Conservation (phyloP, 2,113 vertebrate species). For the Scytalopus superciliaris region DNA sequence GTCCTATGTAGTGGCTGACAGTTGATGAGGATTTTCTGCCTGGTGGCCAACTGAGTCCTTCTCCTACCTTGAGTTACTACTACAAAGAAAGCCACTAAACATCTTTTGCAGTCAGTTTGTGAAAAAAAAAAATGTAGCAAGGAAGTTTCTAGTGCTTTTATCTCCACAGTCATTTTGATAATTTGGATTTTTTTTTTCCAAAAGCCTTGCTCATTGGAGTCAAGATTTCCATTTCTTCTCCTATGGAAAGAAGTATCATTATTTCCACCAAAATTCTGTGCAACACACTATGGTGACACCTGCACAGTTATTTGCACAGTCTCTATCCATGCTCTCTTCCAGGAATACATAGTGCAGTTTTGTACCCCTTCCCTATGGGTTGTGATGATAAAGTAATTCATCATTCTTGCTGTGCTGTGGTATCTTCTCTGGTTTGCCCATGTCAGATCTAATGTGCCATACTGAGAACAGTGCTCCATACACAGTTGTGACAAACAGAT, state of each 20-base stretch:
- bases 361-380: background rate
- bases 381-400: background rate
- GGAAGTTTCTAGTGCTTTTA: background rate
- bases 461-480: background rate
- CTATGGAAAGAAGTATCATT: accelerated
- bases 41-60: background rate
- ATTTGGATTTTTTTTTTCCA: background rate
- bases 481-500: accelerated
- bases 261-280: background rate
- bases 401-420: background rate
- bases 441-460: background rate
- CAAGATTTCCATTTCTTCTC: background rate
- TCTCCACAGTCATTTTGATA: background rate
- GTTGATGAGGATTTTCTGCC: background rate
- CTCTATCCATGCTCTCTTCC: background rate
- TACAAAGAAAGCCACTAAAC: background rate
- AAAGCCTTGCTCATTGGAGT: background rate
- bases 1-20: background rate
- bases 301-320: background rate
- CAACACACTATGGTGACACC: background rate
- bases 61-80: background rate
- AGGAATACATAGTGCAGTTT: background rate
- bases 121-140: background rate
- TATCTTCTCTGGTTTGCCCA: background rate
- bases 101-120: background rate